Evolutionary conservation across 2,888 invertebrate genomes (phyloP), one percentile per base, ranked within the genome.

Genomic region (Calameuta idolon): DNA sequence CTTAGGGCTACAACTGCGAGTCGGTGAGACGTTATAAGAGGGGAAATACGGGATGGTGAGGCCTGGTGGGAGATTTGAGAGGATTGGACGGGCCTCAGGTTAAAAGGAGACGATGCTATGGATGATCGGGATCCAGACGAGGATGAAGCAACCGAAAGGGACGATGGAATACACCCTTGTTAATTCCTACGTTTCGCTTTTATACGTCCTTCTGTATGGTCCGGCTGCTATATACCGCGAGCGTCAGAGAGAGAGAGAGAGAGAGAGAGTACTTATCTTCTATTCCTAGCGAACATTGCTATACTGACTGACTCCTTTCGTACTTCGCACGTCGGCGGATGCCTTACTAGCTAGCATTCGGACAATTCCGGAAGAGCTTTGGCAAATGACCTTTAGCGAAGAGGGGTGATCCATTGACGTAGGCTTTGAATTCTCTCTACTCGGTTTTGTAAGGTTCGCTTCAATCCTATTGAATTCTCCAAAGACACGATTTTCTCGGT

Each of bases 131-230:
- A 55, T 5, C 23, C 55, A 23, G 71, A 71, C 31, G 5, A 71
- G 71, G 71, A 34, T 33, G 31, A 12, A 31, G 31, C 12, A 12
- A 15, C 34, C 71, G 71, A 34, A 23, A 31, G 71, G 71, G 11
- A 71, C 71, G 31, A 12, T 5, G 12, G 33, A 71, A 71, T 71
- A 71, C 34, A 71, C 71, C 71, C 74, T 74, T 34, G 74, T 34
- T 74, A 74, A 74, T 74, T 74, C 74, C 30, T 35, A 31, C 35
- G 74, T 74, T 35, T 35, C 74, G 74, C 74, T 74, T 74, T 35
- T 34, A 74, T 34, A 34, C 55, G 55, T 55, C 55, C 55, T 55
- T 55, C 55, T 23, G 55, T 23, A 55, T 5, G 23, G 55, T 23
- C 55, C 55, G 0, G 9, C 55, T 55, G 9, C 55, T 23, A 23